Base-by-base conservation (phyloP, 2,797 vertebrate species). In the Labroides dimidiatus region DNA sequence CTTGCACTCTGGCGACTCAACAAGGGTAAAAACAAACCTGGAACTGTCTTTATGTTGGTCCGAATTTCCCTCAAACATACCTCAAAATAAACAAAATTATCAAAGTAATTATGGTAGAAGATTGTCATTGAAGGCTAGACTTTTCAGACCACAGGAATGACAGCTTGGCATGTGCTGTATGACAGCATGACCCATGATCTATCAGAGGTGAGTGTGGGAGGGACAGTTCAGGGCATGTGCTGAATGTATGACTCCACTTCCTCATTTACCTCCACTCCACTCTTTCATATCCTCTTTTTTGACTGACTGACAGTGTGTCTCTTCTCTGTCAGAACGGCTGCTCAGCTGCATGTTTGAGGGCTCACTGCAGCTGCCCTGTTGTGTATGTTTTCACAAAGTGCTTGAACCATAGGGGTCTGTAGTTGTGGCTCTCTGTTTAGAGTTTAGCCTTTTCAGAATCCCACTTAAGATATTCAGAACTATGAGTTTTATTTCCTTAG, bases 261-360 rank as follows among this genome's bases (percentile, higher is more conserved):
- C 90, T 89, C 89, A 85, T 91, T 76, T 77, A 59, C 57, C 76
- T 73, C 51, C 58, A 59, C 45, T 75, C 70, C 78, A 63, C 71
- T 23, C 71, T 90, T 86, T 91, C 91, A 88, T 74, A 89, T 92
- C 92, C 90, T 88, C 90, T 90, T 91, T 90, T 91, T 92, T 89
- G 74, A 70, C 53, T 41, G 56, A 69, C 77, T 67, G 72, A 58
- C 80, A 63, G 74, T 51, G 44, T 73, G 6, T 64, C 39, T 64
- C 77, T 61, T 72, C 53, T 81, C 16, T 63, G 56, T 24, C 14
- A 72, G 52, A 79, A n/a, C n/a, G 21, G 0, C 6, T 10, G 51
- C 43, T 78, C 50, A 59, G 71, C 66, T 79, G 55, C 64, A 43
- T 72, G 55, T 78, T 47, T 50, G 64, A 56, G 11, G 19, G 13